phyloP scores from a whole-genome alignment of 1,140 invertebrate species.

The Trypoxylus dichotomus region DNA sequence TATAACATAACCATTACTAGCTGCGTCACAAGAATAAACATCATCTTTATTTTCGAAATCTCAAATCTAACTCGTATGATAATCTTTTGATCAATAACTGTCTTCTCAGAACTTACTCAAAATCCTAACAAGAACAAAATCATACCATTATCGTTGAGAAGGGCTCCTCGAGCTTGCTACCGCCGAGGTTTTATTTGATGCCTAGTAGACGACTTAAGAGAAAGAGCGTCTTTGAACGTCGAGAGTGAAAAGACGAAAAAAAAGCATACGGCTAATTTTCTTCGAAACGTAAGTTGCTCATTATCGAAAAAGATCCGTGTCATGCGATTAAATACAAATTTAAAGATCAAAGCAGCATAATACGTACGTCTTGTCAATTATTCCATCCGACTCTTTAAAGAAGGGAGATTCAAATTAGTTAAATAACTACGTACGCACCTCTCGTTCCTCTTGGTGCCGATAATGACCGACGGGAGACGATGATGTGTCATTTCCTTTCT shows the following conservation, averaged over 20 bases:
- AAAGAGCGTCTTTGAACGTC: not conserved
- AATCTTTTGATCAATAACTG: not conserved
- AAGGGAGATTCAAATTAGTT: conserved; percentile 19
- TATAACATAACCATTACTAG: too few species aligned
- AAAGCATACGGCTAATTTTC: conserved; percentile 28
- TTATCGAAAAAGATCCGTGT: conserved; percentile 19
- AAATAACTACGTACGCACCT: conserved; percentile 9
- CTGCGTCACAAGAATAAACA: too few species aligned
- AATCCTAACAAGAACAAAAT: not conserved
- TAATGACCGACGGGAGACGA: conserved; percentile 3
- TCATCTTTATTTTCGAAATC: too few species aligned
- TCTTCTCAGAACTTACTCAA: not conserved
- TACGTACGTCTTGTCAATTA: conserved; percentile 11
- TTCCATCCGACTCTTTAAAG: not conserved
- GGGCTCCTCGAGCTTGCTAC: not conserved
- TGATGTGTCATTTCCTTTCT: conserved; percentile 13
- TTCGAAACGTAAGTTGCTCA: not conserved
- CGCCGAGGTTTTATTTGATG: not conserved
- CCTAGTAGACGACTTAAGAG: not conserved
- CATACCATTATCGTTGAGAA: too few species aligned
- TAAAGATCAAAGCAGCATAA: conserved; percentile 26
- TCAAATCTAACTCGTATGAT: too few species aligned
- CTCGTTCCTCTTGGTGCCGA: not conserved
- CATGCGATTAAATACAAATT: conserved; percentile 30
- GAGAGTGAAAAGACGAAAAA: not conserved